Percentiles rank a stretch among this genome's conserved stretches.
These are phyloP conservation scores for Trinorchestia longiramus DNA, from an alignment of 1,140 invertebrate genomes.

Conservation along the genomic window DNA sequence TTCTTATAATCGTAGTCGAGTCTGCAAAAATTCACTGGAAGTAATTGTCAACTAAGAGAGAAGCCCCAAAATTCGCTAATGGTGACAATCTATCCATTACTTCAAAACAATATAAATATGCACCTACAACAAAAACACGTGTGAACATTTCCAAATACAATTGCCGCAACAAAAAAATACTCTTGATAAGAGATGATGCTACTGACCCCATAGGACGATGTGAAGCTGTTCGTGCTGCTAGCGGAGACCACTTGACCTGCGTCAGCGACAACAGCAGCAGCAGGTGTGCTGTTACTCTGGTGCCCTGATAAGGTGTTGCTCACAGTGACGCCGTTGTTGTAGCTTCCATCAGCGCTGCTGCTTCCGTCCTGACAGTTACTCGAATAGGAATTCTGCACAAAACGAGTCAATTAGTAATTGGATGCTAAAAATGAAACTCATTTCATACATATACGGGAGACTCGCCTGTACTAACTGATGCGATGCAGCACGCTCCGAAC, in stretches of 20 bases:
- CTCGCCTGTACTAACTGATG: neutral
- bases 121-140: no score
- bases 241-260: neutral
- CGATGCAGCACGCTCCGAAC: neutral
- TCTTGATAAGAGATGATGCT: neutral
- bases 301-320: constrained; percentile 35
- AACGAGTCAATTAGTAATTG: neutral
- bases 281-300: neutral
- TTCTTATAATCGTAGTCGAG: no score
- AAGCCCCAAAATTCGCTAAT: no score
- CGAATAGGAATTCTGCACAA: constrained; percentile 60
- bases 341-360: constrained; percentile 53
- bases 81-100: no score
- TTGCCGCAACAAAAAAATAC: neutral
- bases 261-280: neutral
- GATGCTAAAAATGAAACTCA: neutral
- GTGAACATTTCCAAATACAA: neutral
- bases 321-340: constrained; percentile 56
- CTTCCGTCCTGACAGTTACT: constrained; percentile 58
- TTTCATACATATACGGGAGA: neutral
- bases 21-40: no score
- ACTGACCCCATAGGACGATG: constrained; percentile 15
- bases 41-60: no score
- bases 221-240: constrained; percentile 9
- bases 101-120: no score